These are phyloP conservation scores for Thysanoteuthis rhombus DNA, from an alignment of 2,888 invertebrate species.

Conservation along the genomic window DNA sequence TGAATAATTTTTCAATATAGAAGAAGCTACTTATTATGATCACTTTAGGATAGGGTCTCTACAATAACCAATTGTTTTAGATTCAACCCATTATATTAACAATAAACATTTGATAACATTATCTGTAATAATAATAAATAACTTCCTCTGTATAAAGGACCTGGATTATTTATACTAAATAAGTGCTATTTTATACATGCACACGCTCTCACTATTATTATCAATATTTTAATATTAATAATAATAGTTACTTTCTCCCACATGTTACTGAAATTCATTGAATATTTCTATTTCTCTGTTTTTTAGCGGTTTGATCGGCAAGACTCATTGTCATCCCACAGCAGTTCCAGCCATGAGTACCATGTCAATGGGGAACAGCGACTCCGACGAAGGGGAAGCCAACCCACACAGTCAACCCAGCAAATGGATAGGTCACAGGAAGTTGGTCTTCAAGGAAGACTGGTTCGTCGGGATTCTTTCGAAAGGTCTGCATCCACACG, in stretches of 20 bases:
- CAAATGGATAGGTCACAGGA: constrained; percentile 50
- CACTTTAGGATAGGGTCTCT: no score
- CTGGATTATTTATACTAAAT: background rate
- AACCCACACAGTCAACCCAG: constrained; percentile 55
- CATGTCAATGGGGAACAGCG: constrained; percentile 36
- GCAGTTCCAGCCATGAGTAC: constrained; percentile 57
- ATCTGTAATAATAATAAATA: no score
- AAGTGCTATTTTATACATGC: background rate
- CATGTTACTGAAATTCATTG: constrained; percentile 13
- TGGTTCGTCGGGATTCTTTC: constrained; percentile 57
- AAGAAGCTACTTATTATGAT: no score
- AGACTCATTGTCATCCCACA: constrained; percentile 60
- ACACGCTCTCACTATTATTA: background rate
- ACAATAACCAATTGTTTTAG: no score
- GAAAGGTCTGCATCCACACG: constrained; percentile 46
- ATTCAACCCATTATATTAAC: no score
- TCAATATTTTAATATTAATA: background rate
- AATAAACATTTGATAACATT: no score
- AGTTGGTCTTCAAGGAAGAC: constrained; percentile 38
- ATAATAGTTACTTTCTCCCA: constrained; percentile 31
- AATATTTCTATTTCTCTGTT: constrained; percentile 34
- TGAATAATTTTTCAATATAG: no score
- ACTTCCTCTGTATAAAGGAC: background rate
- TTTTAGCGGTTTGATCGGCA: constrained; percentile 63
- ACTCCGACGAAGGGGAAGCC: constrained; percentile 56